Evolutionary conservation across 2,113 vertebrate genomes (phyloP).

Genomic region (Saguinus imperator): DNA sequence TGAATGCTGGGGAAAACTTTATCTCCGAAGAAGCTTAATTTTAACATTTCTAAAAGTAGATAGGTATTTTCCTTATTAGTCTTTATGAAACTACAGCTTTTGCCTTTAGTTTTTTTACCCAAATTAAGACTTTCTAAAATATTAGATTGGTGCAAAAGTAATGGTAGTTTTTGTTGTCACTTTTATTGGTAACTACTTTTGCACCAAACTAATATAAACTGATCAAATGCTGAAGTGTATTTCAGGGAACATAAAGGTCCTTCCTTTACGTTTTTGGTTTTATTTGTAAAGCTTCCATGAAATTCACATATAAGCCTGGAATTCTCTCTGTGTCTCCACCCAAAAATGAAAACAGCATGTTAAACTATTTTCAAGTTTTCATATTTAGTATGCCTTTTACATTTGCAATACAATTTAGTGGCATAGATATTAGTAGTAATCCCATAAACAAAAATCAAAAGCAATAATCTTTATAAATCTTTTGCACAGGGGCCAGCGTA

Average conservation of each 20-base stretch:
- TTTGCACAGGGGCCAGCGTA: neutral
- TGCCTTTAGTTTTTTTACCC: slow-evolving; percentile 16
- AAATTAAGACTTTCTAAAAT: slow-evolving; percentile 33
- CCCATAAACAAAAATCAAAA: slow-evolving; percentile 61
- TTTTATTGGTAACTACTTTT: too few species aligned
- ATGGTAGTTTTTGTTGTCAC: too few species aligned
- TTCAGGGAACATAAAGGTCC: neutral
- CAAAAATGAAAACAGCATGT: neutral
- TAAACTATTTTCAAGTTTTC: slow-evolving; percentile 8
- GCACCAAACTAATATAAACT: neutral
- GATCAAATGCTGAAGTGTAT: neutral
- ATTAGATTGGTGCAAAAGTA: too few species aligned
- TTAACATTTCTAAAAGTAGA: slow-evolving; percentile 8
- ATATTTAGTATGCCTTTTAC: neutral
- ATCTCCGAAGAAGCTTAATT: slow-evolving; percentile 14
- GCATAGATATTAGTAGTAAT: neutral
- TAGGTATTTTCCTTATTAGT: neutral
- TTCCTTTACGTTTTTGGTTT: slow-evolving; percentile 10
- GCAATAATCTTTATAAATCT: slow-evolving; percentile 13
- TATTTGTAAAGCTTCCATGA: neutral
- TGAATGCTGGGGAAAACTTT: neutral
- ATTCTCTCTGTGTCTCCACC: neutral
- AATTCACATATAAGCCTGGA: neutral
- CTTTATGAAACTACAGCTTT: neutral
- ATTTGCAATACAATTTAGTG: slow-evolving; percentile 51